Base-by-base conservation (phyloP, 2,113 vertebrate genomes). In the Nibea coibor region DNA sequence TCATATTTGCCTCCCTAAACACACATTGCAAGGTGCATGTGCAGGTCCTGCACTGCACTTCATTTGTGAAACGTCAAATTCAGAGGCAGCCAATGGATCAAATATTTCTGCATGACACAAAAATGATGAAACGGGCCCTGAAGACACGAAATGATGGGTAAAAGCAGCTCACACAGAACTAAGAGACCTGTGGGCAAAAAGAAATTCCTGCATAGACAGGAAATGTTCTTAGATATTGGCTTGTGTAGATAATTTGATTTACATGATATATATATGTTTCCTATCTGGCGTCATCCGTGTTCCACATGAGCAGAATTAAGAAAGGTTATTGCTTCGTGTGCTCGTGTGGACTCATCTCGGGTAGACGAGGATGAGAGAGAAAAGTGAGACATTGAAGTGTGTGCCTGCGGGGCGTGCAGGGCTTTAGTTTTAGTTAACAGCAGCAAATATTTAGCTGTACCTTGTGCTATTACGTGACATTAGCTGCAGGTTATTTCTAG, bases 391-490 rank as follows among this genome's bases (percentile, higher is more conserved):
- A 61, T 42, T 53, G 4, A 10, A 11, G 63, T 1, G 53, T 12
- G 20, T 39, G 70, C 77, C 82, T 54, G 59, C n/a, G 35, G 80
- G 82, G 22, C 63, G 67, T 64, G 71, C 73, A 67, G 15, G 54
- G 77, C 53, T 82, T 79, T 42, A 48, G 59, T 64, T 81, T 78
- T 61, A 71, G 53, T 86, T 74, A 86, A 80, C 75, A 79, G 62
- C 77, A 63, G 20, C 50, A 35, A 68, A 72, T 50, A 69, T 57
- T 16, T 45, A 82, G 63, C 54, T 57, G 87, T 1, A 42, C 54
- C 51, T 35, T 19, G 17, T 50, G 51, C 61, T 20, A n/a, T 59
- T 75, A 77, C 58, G 58, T 65, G 63, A 54, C 24, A 45, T 43
- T 63, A 59, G 66, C 87, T 61, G 14, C 35, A 24, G 84, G 89